Conservation (phyloP, 2,888 invertebrate genomes). For the Rotaria magnacalcarata region DNA sequence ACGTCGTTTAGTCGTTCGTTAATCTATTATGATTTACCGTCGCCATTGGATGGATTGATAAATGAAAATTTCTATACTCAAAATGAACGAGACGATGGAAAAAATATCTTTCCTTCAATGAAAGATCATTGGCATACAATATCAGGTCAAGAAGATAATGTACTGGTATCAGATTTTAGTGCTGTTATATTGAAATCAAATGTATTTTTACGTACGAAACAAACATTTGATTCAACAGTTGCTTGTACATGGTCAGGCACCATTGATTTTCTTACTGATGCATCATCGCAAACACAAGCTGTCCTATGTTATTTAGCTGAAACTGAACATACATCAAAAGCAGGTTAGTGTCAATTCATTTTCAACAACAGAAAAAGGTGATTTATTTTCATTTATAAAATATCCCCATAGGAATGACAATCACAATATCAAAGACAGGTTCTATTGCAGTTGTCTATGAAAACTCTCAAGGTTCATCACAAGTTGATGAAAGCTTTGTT, state of each 20-base stretch:
- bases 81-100: not conserved
- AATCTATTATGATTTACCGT: conserved; percentile 42
- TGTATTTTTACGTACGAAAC: conserved; percentile 32
- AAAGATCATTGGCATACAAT: conserved; percentile 23
- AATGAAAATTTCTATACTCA: not conserved
- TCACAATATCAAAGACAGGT: not conserved
- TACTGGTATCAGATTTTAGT: conserved; percentile 7
- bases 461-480: conserved; percentile 12
- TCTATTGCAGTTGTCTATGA: conserved; percentile 14
- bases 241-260: conserved; percentile 22
- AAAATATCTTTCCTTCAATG: conserved; percentile 17
- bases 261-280: not conserved
- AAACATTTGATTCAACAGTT: not conserved
- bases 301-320: conserved; percentile 30
- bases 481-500: not conserved
- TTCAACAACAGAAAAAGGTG: no score
- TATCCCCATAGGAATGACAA: not conserved
- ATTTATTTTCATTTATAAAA: not conserved
- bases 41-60: not conserved
- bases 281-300: conserved; percentile 6
- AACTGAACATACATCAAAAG: conserved; percentile 18
- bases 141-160: not conserved
- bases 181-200: conserved; percentile 24
- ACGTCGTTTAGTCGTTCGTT: not conserved
- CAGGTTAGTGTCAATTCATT: not conserved